Evolutionary conservation across 2,113 vertebrate species (phyloP).

Genomic region (Ciconia boyciana): DNA sequence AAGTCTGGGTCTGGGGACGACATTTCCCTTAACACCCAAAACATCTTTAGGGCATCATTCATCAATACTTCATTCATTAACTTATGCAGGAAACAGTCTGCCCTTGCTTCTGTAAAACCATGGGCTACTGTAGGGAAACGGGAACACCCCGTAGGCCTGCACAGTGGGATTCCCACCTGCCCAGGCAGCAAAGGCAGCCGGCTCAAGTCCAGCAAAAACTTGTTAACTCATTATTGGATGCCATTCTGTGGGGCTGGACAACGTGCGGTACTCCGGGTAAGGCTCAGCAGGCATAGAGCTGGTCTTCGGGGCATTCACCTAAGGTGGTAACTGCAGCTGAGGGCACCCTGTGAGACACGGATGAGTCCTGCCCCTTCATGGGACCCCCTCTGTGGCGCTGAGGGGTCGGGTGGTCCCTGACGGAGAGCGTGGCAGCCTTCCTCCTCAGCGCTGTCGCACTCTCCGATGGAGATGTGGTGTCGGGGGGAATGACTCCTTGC

Average conservation of each 20-base stretch:
- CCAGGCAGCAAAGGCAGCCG: neutral
- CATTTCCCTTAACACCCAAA: neutral
- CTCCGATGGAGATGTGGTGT: accelerated
- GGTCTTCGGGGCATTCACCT: no score
- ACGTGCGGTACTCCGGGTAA: accelerated
- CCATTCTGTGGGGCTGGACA: neutral
- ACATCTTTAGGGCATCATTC: neutral
- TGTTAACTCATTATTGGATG: neutral
- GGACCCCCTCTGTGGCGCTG: neutral
- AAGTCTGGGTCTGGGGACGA: neutral
- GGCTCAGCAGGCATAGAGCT: neutral
- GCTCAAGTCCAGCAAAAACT: neutral
- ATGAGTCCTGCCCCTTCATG: neutral
- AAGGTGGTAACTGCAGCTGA: no score
- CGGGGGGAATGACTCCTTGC: neutral
- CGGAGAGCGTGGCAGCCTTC: neutral
- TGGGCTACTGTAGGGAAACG: neutral
- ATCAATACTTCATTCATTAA: neutral
- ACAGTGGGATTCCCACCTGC: neutral
- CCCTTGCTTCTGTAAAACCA: neutral
- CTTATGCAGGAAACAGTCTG: neutral
- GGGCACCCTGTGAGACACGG: neutral
- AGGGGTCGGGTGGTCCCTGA: neutral
- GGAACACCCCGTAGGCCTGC: neutral
- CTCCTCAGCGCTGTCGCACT: neutral